Percentiles rank a stretch among this genome's conserved stretches.
Evolutionary conservation across 1,140 invertebrate genomes (phyloP).

Genomic region (Antheraea mylitta): DNA sequence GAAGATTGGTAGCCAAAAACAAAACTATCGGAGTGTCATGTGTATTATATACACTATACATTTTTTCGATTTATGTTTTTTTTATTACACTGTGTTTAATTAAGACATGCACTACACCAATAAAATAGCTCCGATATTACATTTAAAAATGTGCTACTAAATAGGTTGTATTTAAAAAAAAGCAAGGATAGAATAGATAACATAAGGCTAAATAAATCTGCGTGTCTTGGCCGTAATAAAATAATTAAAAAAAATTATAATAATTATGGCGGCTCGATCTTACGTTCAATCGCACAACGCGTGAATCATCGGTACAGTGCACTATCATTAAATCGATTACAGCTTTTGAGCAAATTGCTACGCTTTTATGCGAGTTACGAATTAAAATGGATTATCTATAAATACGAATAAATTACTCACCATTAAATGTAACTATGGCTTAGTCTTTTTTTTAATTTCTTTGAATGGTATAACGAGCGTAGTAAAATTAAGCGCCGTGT

Average conservation of each 20-base stretch:
- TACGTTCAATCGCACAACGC: background rate
- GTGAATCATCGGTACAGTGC: slow-evolving; percentile 8
- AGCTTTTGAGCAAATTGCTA: slow-evolving; percentile 30
- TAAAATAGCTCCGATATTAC: background rate
- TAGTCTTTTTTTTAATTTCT: too few species aligned
- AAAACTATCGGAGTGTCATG: too few species aligned
- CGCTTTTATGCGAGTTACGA: background rate
- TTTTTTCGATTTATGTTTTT: too few species aligned
- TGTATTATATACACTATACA: too few species aligned
- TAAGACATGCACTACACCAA: too few species aligned
- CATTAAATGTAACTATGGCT: background rate
- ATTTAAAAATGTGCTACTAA: background rate
- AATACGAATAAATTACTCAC: background rate
- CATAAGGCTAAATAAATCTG: background rate
- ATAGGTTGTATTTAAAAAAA: too few species aligned
- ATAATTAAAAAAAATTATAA: slow-evolving; percentile 1
- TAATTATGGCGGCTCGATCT: slow-evolving; percentile 6
- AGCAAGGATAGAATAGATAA: background rate
- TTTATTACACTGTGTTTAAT: too few species aligned
- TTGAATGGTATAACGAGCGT: too few species aligned
- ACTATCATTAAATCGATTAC: slow-evolving; percentile 23
- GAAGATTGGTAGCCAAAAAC: too few species aligned
- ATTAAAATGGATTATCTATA: background rate
- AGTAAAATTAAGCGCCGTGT: too few species aligned
- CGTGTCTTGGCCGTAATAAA: slow-evolving; percentile 5